phyloP scores from a whole-genome alignment of 2,888 invertebrate species.

The Camptogramma bilineatum region DNA sequence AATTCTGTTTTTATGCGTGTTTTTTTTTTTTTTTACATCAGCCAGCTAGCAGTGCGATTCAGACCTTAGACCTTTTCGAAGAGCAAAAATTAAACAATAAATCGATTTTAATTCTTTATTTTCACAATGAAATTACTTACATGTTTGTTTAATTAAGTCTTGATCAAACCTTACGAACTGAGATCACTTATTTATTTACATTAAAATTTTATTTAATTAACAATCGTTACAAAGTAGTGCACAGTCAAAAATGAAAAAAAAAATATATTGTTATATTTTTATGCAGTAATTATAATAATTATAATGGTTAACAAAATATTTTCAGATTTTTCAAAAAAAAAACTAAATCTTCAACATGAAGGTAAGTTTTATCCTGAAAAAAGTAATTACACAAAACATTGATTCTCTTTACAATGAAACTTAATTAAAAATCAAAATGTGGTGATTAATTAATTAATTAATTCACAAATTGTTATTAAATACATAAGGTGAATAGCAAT shows the following conservation, averaged over 20 bases:
- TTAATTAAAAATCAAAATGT: too few relatives aligned
- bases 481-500: too few relatives aligned
- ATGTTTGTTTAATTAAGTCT: conserved; percentile 42
- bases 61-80: too few relatives aligned
- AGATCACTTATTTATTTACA: conserved; percentile 51
- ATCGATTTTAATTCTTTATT: conserved; percentile 34
- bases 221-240: not conserved
- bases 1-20: too few relatives aligned
- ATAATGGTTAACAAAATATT: too few relatives aligned
- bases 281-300: not conserved
- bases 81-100: conserved; percentile 15
- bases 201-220: not conserved
- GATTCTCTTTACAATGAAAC: too few relatives aligned
- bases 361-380: too few relatives aligned
- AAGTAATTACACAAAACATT: too few relatives aligned
- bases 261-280: not conserved
- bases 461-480: not conserved
- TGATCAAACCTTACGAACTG: conserved; percentile 47
- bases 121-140: conserved; percentile 46
- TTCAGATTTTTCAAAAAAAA: too few relatives aligned
- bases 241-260: not conserved
- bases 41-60: too few relatives aligned
- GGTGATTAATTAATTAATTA: not conserved
- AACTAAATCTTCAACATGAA: too few relatives aligned
- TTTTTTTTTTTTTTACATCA: too few relatives aligned